A percentile compares a stretch with the other conserved stretches of the same genome.
phyloP scores from a whole-genome alignment of 2,797 vertebrate genomes.

The Gymnothorax reevesii region DNA sequence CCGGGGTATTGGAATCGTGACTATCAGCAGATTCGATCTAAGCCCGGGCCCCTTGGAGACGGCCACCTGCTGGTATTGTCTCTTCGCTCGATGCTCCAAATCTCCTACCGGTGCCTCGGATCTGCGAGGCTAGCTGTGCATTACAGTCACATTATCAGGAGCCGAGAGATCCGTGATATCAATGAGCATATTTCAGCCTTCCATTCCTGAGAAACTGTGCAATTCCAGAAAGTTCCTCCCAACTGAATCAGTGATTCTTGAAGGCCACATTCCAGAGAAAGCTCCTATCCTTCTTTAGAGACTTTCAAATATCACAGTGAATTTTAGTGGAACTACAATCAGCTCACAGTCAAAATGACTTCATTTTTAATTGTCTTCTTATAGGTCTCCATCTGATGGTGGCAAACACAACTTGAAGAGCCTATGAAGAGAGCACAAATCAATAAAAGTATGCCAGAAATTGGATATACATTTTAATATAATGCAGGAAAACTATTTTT shows the following conservation, averaged over 20 bases:
- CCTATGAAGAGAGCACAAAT: slow-evolving; percentile 47
- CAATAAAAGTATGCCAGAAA: background rate
- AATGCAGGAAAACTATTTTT: background rate
- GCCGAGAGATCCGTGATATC: background rate
- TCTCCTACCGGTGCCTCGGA: background rate
- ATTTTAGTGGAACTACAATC: background rate
- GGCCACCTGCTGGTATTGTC: background rate
- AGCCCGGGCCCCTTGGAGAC: background rate
- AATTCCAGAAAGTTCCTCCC: background rate
- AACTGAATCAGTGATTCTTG: background rate
- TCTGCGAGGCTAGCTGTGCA: background rate
- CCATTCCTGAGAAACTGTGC: background rate
- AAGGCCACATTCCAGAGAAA: background rate
- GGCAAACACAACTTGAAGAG: slow-evolving; percentile 78
- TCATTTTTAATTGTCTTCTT: slow-evolving; percentile 29
- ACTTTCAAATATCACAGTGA: background rate
- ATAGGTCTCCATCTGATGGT: slow-evolving; percentile 74
- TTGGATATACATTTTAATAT: background rate
- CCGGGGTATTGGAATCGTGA: background rate
- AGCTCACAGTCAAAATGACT: background rate
- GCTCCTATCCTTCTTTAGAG: background rate
- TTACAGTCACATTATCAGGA: background rate
- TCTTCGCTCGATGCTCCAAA: background rate
- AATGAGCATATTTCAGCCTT: background rate
- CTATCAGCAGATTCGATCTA: slow-evolving; percentile 4